These are phyloP conservation scores for Yasuhikotakia modesta DNA, from an alignment of 2,797 vertebrate genomes.

Conservation along the genomic window DNA sequence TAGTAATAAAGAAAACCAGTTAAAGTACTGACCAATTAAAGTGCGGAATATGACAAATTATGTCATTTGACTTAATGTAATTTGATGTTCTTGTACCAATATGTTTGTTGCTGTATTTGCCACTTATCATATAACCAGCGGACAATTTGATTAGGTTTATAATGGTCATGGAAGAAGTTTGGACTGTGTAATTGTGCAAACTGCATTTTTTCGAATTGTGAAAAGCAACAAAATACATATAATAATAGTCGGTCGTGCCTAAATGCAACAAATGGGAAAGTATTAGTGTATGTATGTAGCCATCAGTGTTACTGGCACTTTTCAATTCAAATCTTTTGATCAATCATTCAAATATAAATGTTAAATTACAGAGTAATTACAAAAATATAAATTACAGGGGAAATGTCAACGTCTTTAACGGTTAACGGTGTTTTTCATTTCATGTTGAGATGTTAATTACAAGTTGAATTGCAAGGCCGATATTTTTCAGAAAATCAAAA, in stretches of 20 bases:
- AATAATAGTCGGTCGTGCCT: slow-evolving; percentile 7
- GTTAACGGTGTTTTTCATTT: slow-evolving; percentile 45
- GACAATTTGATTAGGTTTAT: slow-evolving; percentile 18
- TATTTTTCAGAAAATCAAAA: slow-evolving; percentile 54
- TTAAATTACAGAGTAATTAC: slow-evolving; percentile 61
- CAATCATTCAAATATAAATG: slow-evolving; percentile 61
- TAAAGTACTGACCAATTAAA: slow-evolving; percentile 13
- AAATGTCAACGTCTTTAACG: slow-evolving; percentile 50
- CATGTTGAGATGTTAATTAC: slow-evolving; percentile 53
- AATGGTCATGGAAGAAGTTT: neutral
- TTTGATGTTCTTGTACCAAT: slow-evolving; percentile 24
- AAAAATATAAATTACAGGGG: slow-evolving; percentile 51
- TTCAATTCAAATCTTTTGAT: slow-evolving; percentile 32
- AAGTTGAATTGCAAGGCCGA: slow-evolving; percentile 45
- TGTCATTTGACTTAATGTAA: slow-evolving; percentile 21
- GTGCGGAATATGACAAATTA: slow-evolving; percentile 24
- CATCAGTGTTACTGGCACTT: slow-evolving; percentile 3
- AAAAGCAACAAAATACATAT: slow-evolving; percentile 8
- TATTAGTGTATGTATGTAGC: slow-evolving; percentile 22
- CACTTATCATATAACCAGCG: neutral
- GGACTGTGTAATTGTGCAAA: neutral
- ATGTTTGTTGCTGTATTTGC: neutral
- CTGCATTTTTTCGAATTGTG: neutral
- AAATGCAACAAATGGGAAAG: slow-evolving; percentile 7
- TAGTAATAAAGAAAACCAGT: slow-evolving; percentile 24